These are phyloP conservation scores for Conus ventricosus DNA, from an alignment of 1,140 invertebrate genomes.

Conservation along the genomic window DNA sequence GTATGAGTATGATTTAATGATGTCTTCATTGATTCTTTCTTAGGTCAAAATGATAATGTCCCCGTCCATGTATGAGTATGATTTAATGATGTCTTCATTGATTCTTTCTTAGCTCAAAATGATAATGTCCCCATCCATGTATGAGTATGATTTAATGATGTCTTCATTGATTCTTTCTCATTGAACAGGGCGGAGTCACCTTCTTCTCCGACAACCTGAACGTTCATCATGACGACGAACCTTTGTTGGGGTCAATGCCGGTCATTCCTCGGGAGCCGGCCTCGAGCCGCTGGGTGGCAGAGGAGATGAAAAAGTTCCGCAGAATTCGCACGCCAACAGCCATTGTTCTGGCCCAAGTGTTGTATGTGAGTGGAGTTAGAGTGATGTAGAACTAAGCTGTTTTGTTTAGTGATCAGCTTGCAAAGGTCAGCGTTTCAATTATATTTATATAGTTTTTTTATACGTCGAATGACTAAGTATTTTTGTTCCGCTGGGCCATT, in stretches of 20 bases:
- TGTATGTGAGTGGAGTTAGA: background rate
- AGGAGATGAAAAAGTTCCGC: conserved; percentile 30
- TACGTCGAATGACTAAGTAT: background rate
- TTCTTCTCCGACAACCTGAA: background rate
- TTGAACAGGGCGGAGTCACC: background rate
- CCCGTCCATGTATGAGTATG: too few species aligned
- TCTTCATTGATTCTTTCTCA: background rate
- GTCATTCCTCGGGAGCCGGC: conserved; percentile 3
- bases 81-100: too few species aligned
- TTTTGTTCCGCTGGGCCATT: too few species aligned
- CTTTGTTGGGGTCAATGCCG: background rate
- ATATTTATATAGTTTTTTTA: background rate
- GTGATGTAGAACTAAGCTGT: background rate
- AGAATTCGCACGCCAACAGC: background rate
- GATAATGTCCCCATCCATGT: too few species aligned
- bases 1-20: too few species aligned
- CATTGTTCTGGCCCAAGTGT: conserved; percentile 5
- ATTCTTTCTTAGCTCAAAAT: too few species aligned
- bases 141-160: too few species aligned
- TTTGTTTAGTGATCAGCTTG: background rate
- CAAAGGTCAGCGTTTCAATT: background rate
- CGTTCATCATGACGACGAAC: conserved; percentile 1
- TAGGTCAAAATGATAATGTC: too few species aligned
- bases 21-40: too few species aligned
- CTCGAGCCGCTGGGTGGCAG: background rate